These are phyloP conservation scores for Myopa testacea DNA, from an alignment of 2,888 invertebrate species.

Conservation along the genomic window DNA sequence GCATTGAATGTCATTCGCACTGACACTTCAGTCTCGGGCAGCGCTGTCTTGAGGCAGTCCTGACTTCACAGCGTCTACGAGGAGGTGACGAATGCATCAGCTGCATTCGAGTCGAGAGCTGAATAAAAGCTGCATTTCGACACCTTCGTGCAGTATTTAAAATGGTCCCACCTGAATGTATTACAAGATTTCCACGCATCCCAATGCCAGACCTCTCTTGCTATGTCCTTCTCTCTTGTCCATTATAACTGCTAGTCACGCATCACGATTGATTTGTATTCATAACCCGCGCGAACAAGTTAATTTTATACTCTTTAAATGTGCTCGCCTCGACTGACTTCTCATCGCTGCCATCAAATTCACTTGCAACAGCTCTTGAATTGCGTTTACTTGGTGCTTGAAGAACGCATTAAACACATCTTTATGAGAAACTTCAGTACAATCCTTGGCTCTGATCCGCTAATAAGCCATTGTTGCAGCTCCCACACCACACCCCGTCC, in stretches of 20 bases:
- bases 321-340: not conserved
- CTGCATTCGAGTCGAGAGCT: not conserved
- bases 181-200: too few relatives aligned
- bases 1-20: slow-evolving; percentile 48
- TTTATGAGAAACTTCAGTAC: not conserved
- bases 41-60: slow-evolving; percentile 56
- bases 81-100: not conserved
- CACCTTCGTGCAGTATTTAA: too few relatives aligned
- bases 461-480: slow-evolving; percentile 35
- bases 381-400: not conserved
- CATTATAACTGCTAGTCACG: not conserved
- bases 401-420: not conserved
- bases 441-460: slow-evolving; percentile 10
- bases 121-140: not conserved
- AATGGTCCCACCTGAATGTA: too few relatives aligned
- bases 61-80: slow-evolving; percentile 49
- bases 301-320: slow-evolving; percentile 3
- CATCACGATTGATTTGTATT: not conserved
- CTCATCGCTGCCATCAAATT: not conserved
- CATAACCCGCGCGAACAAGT: not conserved
- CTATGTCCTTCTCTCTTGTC: too few relatives aligned
- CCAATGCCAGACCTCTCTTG: too few relatives aligned
- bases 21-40: slow-evolving; percentile 60
- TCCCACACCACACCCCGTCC: not conserved
- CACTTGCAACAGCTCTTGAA: not conserved